A percentile compares a stretch with the other conserved stretches of the same genome.
Conservation (phyloP, 2,113 vertebrate species). For the Callaeas wilsoni region DNA sequence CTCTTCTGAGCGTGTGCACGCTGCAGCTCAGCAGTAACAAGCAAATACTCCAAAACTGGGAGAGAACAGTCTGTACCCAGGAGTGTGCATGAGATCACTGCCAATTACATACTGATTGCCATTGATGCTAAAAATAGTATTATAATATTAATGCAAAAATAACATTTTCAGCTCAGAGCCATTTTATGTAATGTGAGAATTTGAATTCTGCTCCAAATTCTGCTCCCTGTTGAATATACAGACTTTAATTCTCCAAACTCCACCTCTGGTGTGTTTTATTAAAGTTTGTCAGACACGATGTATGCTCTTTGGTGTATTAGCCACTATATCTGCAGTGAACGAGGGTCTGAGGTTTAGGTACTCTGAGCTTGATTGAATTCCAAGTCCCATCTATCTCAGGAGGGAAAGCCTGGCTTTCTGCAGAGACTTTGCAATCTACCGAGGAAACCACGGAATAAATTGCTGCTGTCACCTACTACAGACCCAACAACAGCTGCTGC, state of each 20-base stretch:
- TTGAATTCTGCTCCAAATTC: background rate
- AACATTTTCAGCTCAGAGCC: background rate
- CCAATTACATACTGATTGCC: background rate
- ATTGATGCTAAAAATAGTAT: constrained; percentile 29
- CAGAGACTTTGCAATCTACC: background rate
- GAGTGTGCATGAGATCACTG: background rate
- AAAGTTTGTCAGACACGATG: background rate
- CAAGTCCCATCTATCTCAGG: background rate
- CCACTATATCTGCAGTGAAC: background rate
- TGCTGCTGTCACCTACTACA: background rate
- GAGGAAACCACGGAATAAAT: background rate
- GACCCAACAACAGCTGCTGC: background rate
- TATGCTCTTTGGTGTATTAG: background rate
- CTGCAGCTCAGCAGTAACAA: background rate
- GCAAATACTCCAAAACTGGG: background rate
- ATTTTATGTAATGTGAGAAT: background rate
- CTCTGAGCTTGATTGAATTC: background rate
- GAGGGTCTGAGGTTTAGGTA: background rate
- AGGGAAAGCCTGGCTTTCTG: background rate
- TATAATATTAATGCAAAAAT: background rate
- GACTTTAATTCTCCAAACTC: background rate
- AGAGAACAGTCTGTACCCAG: constrained; percentile 31
- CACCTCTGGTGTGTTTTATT: background rate
- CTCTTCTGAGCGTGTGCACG: accelerated
- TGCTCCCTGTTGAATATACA: background rate